Evolutionary conservation across 2,888 invertebrate genomes (phyloP).

Genomic region (Cephus runcator): DNA sequence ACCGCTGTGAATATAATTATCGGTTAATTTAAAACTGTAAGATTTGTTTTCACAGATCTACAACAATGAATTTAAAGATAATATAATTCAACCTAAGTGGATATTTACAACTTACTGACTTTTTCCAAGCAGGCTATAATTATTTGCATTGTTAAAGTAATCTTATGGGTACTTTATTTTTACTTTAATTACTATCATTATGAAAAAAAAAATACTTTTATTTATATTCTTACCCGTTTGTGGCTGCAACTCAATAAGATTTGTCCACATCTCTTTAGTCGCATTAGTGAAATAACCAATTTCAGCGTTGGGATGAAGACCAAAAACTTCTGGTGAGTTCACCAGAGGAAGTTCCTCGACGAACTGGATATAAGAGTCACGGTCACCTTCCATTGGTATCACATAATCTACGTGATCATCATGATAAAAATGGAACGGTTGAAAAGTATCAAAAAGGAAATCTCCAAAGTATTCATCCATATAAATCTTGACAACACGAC

Average conservation of each 20-base stretch:
- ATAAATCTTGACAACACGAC: slow-evolving; percentile 86
- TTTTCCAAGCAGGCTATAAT: slow-evolving; percentile 19
- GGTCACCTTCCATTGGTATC: slow-evolving; percentile 76
- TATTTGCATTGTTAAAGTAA: not conserved
- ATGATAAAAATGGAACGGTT: slow-evolving; percentile 89
- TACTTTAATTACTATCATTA: not conserved
- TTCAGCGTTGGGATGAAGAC: slow-evolving; percentile 94
- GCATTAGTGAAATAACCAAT: slow-evolving; percentile 93
- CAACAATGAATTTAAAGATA: not conserved
- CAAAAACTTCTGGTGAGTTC: slow-evolving; percentile 92
- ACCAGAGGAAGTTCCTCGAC: slow-evolving; percentile 85
- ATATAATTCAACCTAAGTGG: not conserved
- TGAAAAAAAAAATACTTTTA: slow-evolving; percentile 4
- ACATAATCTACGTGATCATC: slow-evolving; percentile 81
- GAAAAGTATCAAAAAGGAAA: slow-evolving; percentile 90
- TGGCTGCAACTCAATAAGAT: slow-evolving; percentile 89
- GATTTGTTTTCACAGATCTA: not conserved
- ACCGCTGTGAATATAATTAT: slow-evolving; percentile 69
- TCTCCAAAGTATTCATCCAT: slow-evolving; percentile 97
- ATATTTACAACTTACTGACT: slow-evolving; percentile 19
- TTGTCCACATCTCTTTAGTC: slow-evolving; percentile 86
- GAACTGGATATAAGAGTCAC: slow-evolving; percentile 76
- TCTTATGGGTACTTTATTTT: not conserved
- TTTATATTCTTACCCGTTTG: slow-evolving; percentile 76
- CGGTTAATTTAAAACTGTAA: not conserved